Evolutionary conservation across 2,888 invertebrate species (phyloP).

Genomic region (Lydus trimaculatus): DNA sequence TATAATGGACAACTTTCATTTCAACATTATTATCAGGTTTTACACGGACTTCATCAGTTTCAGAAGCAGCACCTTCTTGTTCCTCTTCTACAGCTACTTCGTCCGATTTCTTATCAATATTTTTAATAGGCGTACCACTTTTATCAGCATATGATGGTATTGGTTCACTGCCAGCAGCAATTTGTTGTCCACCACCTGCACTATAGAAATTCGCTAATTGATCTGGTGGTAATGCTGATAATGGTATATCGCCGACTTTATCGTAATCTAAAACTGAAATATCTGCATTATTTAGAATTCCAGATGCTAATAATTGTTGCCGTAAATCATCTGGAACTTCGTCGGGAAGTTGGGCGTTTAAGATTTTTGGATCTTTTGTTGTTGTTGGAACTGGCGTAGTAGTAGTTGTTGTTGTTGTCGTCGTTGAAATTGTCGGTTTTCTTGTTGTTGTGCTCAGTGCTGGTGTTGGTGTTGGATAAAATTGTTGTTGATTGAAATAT

Average conservation of each 20-base stretch:
- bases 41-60: slow-evolving; percentile 59
- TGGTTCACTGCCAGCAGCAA: slow-evolving; percentile 70
- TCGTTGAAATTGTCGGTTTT: slow-evolving; percentile 62
- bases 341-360: slow-evolving; percentile 74
- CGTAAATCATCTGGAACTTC: slow-evolving; percentile 89
- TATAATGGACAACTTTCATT: slow-evolving; percentile 85
- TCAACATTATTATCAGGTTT: slow-evolving; percentile 70
- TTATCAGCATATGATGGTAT: slow-evolving; percentile 72
- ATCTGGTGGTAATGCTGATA: slow-evolving; percentile 84
- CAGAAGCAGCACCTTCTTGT: slow-evolving; percentile 63
- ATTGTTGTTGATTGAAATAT: slow-evolving; percentile 43
- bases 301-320: slow-evolving; percentile 82
- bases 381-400: slow-evolving; percentile 60
- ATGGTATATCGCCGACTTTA: slow-evolving; percentile 84
- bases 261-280: slow-evolving; percentile 89
- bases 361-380: slow-evolving; percentile 64
- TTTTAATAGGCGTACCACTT: slow-evolving; percentile 67
- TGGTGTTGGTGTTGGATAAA: slow-evolving; percentile 25
- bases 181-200: slow-evolving; percentile 80
- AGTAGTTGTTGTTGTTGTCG: slow-evolving; percentile 62
- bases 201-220: slow-evolving; percentile 86
- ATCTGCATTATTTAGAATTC: slow-evolving; percentile 86
- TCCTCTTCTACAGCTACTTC: slow-evolving; percentile 52
- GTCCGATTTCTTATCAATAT: slow-evolving; percentile 58
- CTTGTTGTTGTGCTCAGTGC: slow-evolving; percentile 21